Evolutionary conservation across 2,888 invertebrate genomes (phyloP), one percentile per base, ranked within the genome.

Genomic region (Electrophaes corylata): DNA sequence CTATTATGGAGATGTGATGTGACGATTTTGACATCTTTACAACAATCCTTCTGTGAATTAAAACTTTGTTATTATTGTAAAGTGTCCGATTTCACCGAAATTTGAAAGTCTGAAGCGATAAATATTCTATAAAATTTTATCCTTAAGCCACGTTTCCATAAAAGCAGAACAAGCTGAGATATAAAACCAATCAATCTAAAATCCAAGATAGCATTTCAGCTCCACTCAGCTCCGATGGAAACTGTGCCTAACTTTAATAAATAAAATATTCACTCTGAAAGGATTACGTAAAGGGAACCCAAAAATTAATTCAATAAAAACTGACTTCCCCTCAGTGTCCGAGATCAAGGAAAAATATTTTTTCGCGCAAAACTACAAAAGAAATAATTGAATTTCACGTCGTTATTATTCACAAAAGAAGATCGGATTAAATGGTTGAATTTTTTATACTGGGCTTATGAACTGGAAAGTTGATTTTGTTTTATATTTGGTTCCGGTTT

Each of bases 391-490:
- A 62, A 61, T 64, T 64, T 50, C 3, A 37, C 43, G 50, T 58
- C 62, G 59, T 66, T 63, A 60, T 66, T 65, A 66, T 67, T 64
- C 62, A 60, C 62, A 61, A 64, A 65, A 60, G 55, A 46, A 50
- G 49, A 58, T 56, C 56, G 53, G 53, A 63, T 65, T 64, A 63
- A 58, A 54, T 51, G 55, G 52, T 45, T 50, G 45, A 43, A 39
- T 51, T 51, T 57, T 53, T 56, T 50, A n/a, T 45, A 39, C 20
- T 3, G 35, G 37, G 14, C 40, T 59, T 49, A 59, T 59, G 53
- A 59, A 54, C 49, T 46, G 39, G 47, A 50, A 51, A 53, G n/a
- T 57, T 43, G 12, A 43, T 19, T 40, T 40, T 11, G 19, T 40
- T 40, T n/a, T 40, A 10, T 19, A 19, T 19, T 40, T 4, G n/a